Conservation (phyloP, 2,113 vertebrate species). For the Callaeas wilsoni region DNA sequence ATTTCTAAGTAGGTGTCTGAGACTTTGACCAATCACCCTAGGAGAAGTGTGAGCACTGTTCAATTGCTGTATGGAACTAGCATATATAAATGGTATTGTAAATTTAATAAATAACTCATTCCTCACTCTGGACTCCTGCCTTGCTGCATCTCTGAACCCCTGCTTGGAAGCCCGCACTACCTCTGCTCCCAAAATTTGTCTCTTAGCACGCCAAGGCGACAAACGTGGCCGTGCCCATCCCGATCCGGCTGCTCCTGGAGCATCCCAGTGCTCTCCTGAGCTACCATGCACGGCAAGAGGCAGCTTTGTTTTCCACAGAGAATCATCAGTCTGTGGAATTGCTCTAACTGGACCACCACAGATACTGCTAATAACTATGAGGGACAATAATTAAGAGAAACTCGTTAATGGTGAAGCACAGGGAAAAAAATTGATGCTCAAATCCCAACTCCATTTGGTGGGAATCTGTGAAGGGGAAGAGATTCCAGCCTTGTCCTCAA, state of each 20-base stretch:
- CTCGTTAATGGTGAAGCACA: rapidly evolving
- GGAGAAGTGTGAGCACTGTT: too few relatives aligned
- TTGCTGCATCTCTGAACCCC: too few relatives aligned
- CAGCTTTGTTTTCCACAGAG: neutral
- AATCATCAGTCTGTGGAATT: neutral
- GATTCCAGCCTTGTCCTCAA: neutral
- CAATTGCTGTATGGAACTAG: too few relatives aligned
- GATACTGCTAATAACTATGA: neutral
- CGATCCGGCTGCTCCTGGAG: rapidly evolving
- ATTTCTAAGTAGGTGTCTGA: too few relatives aligned
- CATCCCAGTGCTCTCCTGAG: neutral
- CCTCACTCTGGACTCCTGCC: too few relatives aligned
- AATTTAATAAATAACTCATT: too few relatives aligned
- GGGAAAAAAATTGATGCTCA: neutral
- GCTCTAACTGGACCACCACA: neutral
- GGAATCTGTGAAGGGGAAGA: neutral
- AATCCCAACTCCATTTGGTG: neutral
- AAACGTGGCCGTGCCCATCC: rapidly evolving
- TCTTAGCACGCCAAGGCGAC: rapidly evolving
- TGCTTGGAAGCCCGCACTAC: too few relatives aligned
- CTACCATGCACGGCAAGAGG: neutral
- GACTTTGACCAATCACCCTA: too few relatives aligned
- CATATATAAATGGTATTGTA: too few relatives aligned
- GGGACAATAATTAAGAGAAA: neutral
- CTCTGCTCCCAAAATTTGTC: neutral